phyloP scores from a whole-genome alignment of 2,888 invertebrate genomes.

The Galerucella pusilla region DNA sequence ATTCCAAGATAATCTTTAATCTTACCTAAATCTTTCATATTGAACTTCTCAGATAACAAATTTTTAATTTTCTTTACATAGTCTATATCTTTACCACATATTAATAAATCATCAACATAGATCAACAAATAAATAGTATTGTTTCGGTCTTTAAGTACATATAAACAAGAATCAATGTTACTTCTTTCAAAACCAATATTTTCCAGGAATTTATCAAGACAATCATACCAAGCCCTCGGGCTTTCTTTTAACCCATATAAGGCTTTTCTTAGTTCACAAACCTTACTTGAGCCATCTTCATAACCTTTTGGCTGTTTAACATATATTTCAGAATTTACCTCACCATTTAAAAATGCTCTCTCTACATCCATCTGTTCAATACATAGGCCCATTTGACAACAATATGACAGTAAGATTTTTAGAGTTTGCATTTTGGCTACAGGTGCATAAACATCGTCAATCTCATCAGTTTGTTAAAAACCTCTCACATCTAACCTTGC shows the following conservation, averaged over 20 bases:
- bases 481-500: slow-evolving; percentile 12
- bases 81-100: slow-evolving; percentile 28
- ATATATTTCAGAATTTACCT: slow-evolving; percentile 43
- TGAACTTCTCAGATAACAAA: slow-evolving; percentile 28
- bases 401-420: slow-evolving; percentile 28
- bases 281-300: slow-evolving; percentile 31
- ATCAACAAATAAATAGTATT: slow-evolving; percentile 27
- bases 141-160: slow-evolving; percentile 17
- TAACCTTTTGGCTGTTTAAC: slow-evolving; percentile 44
- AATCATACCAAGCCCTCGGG: slow-evolving; percentile 44
- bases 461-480: slow-evolving; percentile 40
- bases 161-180: slow-evolving; percentile 37
- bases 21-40: slow-evolving; percentile 42
- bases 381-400: slow-evolving; percentile 31
- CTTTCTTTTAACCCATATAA: slow-evolving; percentile 48
- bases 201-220: slow-evolving; percentile 42
- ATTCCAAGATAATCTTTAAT: slow-evolving; percentile 36
- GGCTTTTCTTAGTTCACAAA: slow-evolving; percentile 35
- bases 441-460: slow-evolving; percentile 39
- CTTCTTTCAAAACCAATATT: slow-evolving; percentile 35
- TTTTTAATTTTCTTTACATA: slow-evolving; percentile 33
- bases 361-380: too few relatives aligned
- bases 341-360: too few relatives aligned
- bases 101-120: slow-evolving; percentile 41
- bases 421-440: slow-evolving; percentile 38